Evolutionary conservation across 2,797 vertebrate species (phyloP), one percentile per base, ranked within the genome.

Genomic region (Enteromius afrohamiltoni): DNA sequence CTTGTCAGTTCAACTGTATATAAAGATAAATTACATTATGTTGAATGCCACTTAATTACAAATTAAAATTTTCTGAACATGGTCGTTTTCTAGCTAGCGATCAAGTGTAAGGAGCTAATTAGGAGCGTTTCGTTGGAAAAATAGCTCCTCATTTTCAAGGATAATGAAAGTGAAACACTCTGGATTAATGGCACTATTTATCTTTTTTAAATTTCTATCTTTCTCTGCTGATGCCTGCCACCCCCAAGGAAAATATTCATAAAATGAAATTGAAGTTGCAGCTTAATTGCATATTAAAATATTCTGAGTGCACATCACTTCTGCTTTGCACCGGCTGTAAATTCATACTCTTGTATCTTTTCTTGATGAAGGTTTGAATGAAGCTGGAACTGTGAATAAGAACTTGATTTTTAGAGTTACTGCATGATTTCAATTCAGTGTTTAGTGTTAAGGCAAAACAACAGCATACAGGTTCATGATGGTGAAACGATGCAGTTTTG

Each of bases 241-340:
- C 98, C 97, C 96, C 97, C 96, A 97, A 98, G 97, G 97, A 98
- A 99, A 99, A 98, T 97, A 98, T 98, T 97, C 96, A 99, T 98
- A 98, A 99, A 99, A 98, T 95, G 95, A 98, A 98, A 98, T 99
- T 98, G 96, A 98, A 99, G 97, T 97, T 96, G 96, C 98, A 97
- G 98, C 97, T 98, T 98, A 97, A 98, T 97, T 97, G 98, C 97
- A 97, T 98, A 98, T 99, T 98, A 98, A 96, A 97, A 95, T 97
- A 96, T 98, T 96, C 79, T 96, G 96, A 98, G 97, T 96, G 97
- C 96, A 97, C 97, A 98, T 99, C 97, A 98, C 96, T 97, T 97
- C 90, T 97, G 95, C 95, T 97, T 98, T 96, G 96, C 95, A 95
- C 88, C 95, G 92, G 95, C 96, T 97, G 97, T 99, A 98, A 98